Base-by-base conservation (phyloP, 2,797 vertebrate genomes). In the Kryptopterus vitreolus region DNA sequence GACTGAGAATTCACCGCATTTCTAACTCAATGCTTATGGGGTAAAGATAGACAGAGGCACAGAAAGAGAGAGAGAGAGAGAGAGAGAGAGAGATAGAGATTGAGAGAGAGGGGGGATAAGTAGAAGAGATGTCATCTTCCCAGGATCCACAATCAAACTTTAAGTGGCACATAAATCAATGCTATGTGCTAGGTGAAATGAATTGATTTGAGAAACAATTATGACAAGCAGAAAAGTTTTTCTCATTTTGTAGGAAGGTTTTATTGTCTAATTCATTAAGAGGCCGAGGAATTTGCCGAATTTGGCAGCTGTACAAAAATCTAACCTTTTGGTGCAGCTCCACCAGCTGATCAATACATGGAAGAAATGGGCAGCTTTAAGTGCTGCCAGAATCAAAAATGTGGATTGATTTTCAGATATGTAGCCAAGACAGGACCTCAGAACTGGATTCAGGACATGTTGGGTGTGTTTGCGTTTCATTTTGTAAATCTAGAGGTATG, bases 1-100 rank as follows among this genome's bases (percentile, higher is more conserved):
- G 57, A 59, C 68, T 86, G 88, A 86, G 83, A 87, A 91, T 92
- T 90, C 81, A 91, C 91, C 89, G 87, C 85, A 80, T 29, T 69
- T 87, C 82, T 89, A 88, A 85, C 66, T 43, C 8, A 43, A 43
- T 43, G 38, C 8, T 82, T 62, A 83, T 59, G 70, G 43, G 6
- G 31, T 53, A 18, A 76, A n/a, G 57, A 79, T 9, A n/a, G 26
- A 48, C 6, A 15, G 50, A n/a, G n/a, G n/a, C n/a, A 53, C 8
- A 24, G 11, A 22, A 16, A 24, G 48, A 71, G 46, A 73, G 29
- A 61, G 22, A 53, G 6, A 35, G 58, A 57, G 13, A 55, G 3
- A 43, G 2, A 31, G 8, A 78, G 48, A 59, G 26, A 58, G 50
- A 66, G 18, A 46, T 0, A 55, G 22, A 70, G 22, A 62, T 3